Conservation (phyloP, 2,888 invertebrate genomes). For the Choreutis nemorana region DNA sequence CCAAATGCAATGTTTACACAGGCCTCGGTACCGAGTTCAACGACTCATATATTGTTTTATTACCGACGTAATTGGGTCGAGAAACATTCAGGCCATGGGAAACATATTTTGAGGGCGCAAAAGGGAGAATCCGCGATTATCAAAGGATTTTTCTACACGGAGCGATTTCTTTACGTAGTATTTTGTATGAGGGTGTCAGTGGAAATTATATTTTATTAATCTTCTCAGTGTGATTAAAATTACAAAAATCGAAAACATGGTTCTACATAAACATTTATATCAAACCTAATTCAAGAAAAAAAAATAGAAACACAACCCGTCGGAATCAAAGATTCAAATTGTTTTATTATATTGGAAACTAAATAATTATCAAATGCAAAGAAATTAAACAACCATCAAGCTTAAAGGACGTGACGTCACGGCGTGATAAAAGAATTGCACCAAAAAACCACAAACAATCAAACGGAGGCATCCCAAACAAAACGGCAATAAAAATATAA, state of each 20-base stretch:
- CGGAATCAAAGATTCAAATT: no score
- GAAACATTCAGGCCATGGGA: slow-evolving; percentile 39
- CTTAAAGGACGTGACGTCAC: background rate
- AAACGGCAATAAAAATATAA: slow-evolving; percentile 32
- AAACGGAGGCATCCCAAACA: slow-evolving; percentile 13
- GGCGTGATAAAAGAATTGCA: background rate
- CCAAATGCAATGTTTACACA: slow-evolving; percentile 58
- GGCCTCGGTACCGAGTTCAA: slow-evolving; percentile 43
- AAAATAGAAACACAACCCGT: no score
- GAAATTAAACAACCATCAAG: no score
- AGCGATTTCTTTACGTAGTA: no score
- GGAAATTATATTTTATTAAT: no score
- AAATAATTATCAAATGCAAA: no score
- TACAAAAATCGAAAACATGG: no score
- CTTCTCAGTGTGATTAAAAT: no score
- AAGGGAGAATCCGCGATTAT: slow-evolving; percentile 9
- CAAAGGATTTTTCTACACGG: background rate
- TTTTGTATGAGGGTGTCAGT: no score
- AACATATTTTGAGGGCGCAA: slow-evolving; percentile 30
- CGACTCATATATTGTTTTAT: slow-evolving; percentile 60
- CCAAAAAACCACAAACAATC: slow-evolving; percentile 4
- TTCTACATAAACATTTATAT: no score
- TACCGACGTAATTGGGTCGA: slow-evolving; percentile 57
- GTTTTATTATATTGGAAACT: no score
- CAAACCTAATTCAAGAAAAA: no score